phyloP scores from a whole-genome alignment of 2,797 vertebrate genomes.

The Trematomus bernacchii region DNA sequence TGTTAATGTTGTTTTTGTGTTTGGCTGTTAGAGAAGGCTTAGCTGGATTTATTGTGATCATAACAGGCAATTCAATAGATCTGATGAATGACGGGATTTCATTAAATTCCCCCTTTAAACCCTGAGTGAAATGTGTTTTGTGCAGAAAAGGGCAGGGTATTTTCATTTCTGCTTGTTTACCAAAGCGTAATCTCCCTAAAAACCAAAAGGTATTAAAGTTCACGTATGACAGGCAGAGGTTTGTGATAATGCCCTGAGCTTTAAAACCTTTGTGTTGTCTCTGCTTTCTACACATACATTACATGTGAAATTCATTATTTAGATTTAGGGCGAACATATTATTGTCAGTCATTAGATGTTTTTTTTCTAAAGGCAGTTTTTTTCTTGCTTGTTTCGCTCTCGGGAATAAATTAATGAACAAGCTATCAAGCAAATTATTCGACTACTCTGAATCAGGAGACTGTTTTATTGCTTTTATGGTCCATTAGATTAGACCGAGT shows the following conservation, averaged over 20 bases:
- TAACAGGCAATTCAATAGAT: constrained; percentile 19
- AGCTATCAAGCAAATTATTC: constrained; percentile 59
- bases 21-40: constrained; percentile 22
- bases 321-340: constrained; percentile 21
- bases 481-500: constrained; percentile 59
- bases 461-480: constrained; percentile 63
- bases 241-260: constrained; percentile 17
- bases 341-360: constrained; percentile 47
- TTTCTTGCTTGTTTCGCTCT: constrained; percentile 26
- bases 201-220: constrained; percentile 47
- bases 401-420: constrained; percentile 64
- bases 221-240: constrained; percentile 30
- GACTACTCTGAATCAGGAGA: constrained; percentile 45
- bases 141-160: not conserved
- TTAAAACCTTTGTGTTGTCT: constrained; percentile 20
- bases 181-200: constrained; percentile 48
- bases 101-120: constrained; percentile 3
- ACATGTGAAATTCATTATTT: constrained; percentile 37
- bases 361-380: not conserved
- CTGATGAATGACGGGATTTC: constrained; percentile 37
- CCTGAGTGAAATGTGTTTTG: constrained; percentile 12
- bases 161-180: constrained; percentile 54
- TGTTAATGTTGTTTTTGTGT: constrained; percentile 41
- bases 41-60: constrained; percentile 44
- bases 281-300: not conserved